Percentiles rank a stretch among this genome's conserved stretches.
phyloP scores from a whole-genome alignment of 2,797 vertebrate species.

The Pseudochirops corinnae region DNA sequence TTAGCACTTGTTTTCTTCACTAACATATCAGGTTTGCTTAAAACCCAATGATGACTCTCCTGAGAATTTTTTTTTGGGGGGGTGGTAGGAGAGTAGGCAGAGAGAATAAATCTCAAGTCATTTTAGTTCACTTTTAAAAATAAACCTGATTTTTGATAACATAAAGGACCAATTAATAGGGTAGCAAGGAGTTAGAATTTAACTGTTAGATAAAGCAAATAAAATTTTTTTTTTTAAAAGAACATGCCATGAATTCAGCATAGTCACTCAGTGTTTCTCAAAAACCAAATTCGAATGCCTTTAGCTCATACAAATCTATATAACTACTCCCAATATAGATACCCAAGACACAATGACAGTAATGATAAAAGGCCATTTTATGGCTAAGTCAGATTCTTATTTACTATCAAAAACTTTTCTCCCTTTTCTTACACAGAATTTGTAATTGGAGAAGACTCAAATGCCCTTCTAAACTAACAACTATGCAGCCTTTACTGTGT shows the following conservation, averaged over 20 bases:
- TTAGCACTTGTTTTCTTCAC: slow-evolving; percentile 63
- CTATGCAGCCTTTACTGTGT: neutral
- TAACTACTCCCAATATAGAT: neutral
- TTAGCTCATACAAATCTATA: neutral
- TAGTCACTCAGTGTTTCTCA: neutral
- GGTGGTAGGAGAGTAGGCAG: neutral
- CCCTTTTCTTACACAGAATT: neutral
- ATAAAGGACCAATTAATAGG: neutral
- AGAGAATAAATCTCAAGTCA: neutral
- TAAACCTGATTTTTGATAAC: neutral
- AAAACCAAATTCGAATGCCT: neutral
- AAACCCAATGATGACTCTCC: slow-evolving; percentile 28
- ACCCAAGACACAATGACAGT: neutral
- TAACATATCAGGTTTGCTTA: slow-evolving; percentile 65
- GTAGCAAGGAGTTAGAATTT: neutral
- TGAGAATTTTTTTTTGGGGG: neutral
- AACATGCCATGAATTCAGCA: slow-evolving; percentile 7
- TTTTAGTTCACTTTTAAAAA: neutral
- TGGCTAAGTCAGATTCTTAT: neutral
- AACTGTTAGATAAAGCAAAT: neutral
- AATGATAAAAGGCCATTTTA: neutral
- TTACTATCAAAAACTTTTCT: neutral
- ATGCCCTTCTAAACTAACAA: neutral
- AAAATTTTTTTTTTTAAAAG: slow-evolving; percentile 5
- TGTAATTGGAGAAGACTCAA: neutral